phyloP scores from a whole-genome alignment of 2,888 invertebrate species.

The Thyatira batis region DNA sequence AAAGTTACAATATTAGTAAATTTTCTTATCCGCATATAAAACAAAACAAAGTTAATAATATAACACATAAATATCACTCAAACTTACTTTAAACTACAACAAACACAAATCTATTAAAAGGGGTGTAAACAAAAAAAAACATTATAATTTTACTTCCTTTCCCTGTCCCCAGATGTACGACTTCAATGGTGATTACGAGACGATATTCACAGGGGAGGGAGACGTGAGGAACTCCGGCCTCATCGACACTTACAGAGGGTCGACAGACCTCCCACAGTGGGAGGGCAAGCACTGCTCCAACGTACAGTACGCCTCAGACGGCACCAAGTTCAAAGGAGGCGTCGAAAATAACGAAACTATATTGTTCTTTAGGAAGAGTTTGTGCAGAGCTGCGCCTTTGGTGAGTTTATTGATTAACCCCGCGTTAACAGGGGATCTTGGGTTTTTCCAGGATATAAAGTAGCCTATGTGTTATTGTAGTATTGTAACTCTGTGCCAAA shows the following conservation, averaged over 20 bases:
- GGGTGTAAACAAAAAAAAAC: no score
- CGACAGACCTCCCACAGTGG: slow-evolving; percentile 90
- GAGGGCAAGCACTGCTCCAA: slow-evolving; percentile 88
- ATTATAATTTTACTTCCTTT: no score
- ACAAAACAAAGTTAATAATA: no score
- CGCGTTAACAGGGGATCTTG: no score
- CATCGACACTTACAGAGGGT: slow-evolving; percentile 89
- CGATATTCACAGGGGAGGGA: slow-evolving; percentile 87
- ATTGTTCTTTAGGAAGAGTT: slow-evolving; percentile 90
- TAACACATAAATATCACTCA: no score
- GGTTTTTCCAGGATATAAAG: background rate
- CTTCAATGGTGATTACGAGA: slow-evolving; percentile 90
- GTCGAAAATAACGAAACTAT: slow-evolving; percentile 86
- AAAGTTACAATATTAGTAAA: no score
- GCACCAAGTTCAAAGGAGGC: slow-evolving; percentile 90
- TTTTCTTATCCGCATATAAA: no score
- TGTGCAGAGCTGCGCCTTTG: slow-evolving; percentile 91
- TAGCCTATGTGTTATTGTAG: no score
- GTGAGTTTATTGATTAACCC: slow-evolving; percentile 73
- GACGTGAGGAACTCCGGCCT: slow-evolving; percentile 85
- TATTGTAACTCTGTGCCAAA: no score
- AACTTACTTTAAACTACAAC: no score
- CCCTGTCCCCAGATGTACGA: slow-evolving; percentile 97
- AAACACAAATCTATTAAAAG: no score
- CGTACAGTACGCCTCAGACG: slow-evolving; percentile 90